These are phyloP conservation scores for Eledone cirrhosa DNA, from an alignment of 2,888 invertebrate species.

Conservation along the genomic window DNA sequence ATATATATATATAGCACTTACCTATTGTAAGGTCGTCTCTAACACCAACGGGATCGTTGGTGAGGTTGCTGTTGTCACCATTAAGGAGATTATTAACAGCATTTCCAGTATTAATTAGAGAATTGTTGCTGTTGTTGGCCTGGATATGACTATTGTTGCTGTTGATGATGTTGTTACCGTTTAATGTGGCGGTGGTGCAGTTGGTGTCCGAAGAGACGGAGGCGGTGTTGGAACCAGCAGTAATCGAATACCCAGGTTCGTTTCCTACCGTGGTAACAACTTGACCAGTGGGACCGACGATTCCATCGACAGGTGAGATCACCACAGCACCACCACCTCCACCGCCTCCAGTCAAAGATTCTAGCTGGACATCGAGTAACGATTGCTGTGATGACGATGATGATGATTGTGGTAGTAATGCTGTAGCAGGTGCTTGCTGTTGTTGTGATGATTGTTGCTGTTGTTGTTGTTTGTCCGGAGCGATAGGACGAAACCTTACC, in stretches of 20 bases:
- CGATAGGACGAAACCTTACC: too few species aligned
- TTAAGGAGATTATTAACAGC: background rate
- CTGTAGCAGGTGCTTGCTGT: too few species aligned
- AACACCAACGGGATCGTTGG: too few species aligned
- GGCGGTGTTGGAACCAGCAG: background rate
- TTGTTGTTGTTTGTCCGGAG: too few species aligned
- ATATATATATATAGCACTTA: too few species aligned
- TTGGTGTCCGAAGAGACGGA: too few species aligned
- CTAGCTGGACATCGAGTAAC: background rate
- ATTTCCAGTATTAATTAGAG: background rate
- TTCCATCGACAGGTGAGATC: background rate
- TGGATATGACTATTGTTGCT: background rate
- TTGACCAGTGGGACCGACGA: background rate
- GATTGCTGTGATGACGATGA: too few species aligned
- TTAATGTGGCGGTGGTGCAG: background rate
- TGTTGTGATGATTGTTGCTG: too few species aligned
- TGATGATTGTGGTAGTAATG: too few species aligned
- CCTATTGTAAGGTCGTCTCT: too few species aligned
- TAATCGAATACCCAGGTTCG: background rate
- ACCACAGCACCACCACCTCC: background rate
- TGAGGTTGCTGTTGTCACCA: background rate
- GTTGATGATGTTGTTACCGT: background rate
- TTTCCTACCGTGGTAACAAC: background rate
- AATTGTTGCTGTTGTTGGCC: too few species aligned
- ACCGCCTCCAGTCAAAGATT: background rate